phyloP scores from a whole-genome alignment of 2,888 invertebrate genomes.

The Crioceris asparagi region DNA sequence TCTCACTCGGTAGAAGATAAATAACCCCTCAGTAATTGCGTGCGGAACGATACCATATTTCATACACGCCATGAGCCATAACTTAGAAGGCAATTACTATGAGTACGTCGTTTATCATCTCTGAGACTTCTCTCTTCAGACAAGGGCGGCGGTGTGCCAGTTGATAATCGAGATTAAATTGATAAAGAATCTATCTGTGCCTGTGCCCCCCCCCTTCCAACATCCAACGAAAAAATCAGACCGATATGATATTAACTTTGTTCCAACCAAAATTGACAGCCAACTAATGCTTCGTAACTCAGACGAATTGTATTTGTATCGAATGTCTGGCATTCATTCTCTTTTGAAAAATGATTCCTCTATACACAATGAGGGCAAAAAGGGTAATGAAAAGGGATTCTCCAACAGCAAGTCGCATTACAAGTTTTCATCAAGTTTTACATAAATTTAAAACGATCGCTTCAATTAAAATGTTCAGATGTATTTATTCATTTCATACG shows the following conservation, averaged over 20 bases:
- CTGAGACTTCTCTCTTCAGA: constrained; percentile 26
- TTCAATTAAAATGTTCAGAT: too few relatives aligned
- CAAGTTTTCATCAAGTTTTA: too few relatives aligned
- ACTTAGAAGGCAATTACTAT: constrained; percentile 49
- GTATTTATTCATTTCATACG: too few relatives aligned
- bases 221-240: constrained; percentile 9
- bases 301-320: constrained; percentile 1
- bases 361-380: too few relatives aligned
- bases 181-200: constrained; percentile 30
- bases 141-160: constrained; percentile 29
- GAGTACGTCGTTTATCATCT: constrained; percentile 50
- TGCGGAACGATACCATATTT: constrained; percentile 48
- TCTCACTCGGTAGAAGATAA: constrained; percentile 35
- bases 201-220: too few relatives aligned
- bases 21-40: constrained; percentile 47
- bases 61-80: constrained; percentile 47
- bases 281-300: constrained; percentile 10
- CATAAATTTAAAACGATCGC: too few relatives aligned
- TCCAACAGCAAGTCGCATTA: too few relatives aligned
- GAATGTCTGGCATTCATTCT: neutral
- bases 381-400: too few relatives aligned
- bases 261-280: constrained; percentile 11
- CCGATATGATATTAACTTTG: constrained; percentile 13
- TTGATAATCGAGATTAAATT: constrained; percentile 37
- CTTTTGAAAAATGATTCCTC: neutral